These are phyloP conservation scores for Eurytoma adleriae DNA, from an alignment of 2,888 invertebrate genomes.

Conservation along the genomic window DNA sequence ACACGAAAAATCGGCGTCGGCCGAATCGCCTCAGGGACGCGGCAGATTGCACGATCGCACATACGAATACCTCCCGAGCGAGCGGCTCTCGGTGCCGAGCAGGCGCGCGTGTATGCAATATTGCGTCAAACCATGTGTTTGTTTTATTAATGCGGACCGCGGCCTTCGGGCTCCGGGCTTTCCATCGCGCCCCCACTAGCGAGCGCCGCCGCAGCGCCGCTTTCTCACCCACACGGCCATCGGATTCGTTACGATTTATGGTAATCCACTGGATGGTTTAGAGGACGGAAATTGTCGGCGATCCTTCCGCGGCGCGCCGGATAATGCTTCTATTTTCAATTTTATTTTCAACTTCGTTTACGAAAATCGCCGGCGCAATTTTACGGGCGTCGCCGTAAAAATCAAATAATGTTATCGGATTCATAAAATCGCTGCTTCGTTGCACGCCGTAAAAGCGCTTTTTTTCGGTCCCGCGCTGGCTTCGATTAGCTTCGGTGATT, in stretches of 20 bases:
- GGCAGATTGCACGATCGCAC: slow-evolving; percentile 9
- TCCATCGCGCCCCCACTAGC: slow-evolving; percentile 46
- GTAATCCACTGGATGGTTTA: slow-evolving; percentile 19
- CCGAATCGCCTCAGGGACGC: slow-evolving; percentile 46
- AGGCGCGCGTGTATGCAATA: slow-evolving; percentile 63
- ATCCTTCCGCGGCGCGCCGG: neutral
- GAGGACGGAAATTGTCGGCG: neutral
- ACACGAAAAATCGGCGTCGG: slow-evolving; percentile 48
- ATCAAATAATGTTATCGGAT: too few species aligned
- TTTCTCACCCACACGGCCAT: slow-evolving; percentile 38
- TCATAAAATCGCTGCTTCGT: too few species aligned
- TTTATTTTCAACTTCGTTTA: too few species aligned
- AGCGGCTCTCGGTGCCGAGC: slow-evolving; percentile 61
- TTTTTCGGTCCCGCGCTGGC: neutral
- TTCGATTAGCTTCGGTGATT: neutral
- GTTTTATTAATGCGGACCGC: slow-evolving; percentile 74
- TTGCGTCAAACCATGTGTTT: slow-evolving; percentile 74
- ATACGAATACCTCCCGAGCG: slow-evolving; percentile 57
- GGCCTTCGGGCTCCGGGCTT: slow-evolving; percentile 71
- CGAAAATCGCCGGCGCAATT: too few species aligned
- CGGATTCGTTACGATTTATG: slow-evolving; percentile 43
- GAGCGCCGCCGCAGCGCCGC: neutral
- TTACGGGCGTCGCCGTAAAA: too few species aligned
- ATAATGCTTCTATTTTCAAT: slow-evolving; percentile 8
- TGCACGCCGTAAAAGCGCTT: too few species aligned